These are phyloP conservation scores for Saturnia pavonia DNA, from an alignment of 2,888 invertebrate genomes.

Conservation along the genomic window DNA sequence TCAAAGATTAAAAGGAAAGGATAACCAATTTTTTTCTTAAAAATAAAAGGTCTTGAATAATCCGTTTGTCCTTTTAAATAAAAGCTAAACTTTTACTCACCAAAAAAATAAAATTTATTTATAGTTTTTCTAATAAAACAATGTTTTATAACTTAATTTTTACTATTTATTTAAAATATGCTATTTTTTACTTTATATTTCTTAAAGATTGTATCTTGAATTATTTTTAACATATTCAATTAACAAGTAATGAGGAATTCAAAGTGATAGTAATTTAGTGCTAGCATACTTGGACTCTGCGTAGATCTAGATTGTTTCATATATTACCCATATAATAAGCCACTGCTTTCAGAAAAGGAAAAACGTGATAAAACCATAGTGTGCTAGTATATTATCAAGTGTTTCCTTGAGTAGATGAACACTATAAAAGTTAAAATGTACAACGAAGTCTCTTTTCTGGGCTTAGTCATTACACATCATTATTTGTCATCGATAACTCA, in stretches of 20 bases:
- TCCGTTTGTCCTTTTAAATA: neutral
- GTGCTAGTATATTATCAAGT: no score
- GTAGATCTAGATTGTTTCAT: neutral
- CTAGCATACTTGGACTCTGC: neutral
- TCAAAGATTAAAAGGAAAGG: neutral
- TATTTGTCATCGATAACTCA: no score
- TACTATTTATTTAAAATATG: neutral
- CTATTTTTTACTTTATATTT: neutral
- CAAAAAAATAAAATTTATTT: neutral
- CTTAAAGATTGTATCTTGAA: neutral
- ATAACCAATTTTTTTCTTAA: neutral
- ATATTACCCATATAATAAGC: no score
- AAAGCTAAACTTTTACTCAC: neutral
- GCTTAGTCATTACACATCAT: no score
- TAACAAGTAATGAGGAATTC: neutral
- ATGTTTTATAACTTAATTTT: neutral
- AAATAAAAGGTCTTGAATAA: neutral
- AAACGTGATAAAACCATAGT: no score
- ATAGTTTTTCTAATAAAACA: neutral
- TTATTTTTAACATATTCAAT: neutral
- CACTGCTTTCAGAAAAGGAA: no score
- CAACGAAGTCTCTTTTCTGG: no score
- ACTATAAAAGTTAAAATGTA: no score
- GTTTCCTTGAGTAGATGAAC: no score
- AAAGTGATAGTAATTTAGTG: neutral